phyloP scores from a whole-genome alignment of 2,797 vertebrate genomes.

The Myotis daubentonii region DNA sequence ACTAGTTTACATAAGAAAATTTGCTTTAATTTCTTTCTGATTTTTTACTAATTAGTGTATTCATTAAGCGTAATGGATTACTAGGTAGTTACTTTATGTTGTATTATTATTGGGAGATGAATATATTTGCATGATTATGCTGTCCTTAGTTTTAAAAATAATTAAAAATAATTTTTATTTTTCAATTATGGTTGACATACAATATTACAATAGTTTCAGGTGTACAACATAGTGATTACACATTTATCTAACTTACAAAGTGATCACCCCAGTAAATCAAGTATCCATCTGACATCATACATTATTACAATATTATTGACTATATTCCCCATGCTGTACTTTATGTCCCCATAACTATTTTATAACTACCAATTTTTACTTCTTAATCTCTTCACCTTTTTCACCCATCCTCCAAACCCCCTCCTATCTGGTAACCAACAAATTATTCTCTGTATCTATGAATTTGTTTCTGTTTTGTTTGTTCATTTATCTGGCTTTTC shows the following conservation, averaged over 20 bases:
- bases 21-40: constrained; percentile 19
- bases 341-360: not conserved
- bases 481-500: not conserved
- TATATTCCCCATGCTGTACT: not conserved
- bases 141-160: not conserved
- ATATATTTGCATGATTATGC: not conserved
- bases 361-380: not conserved
- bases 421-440: not conserved
- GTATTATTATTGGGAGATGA: constrained; percentile 6
- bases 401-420: not conserved
- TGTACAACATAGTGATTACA: not conserved
- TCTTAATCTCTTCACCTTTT: not conserved
- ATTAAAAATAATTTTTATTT: not conserved
- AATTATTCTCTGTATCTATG: not conserved
- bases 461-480: not conserved
- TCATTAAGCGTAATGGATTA: not conserved
- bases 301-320: not conserved
- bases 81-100: not conserved
- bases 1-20: not conserved
- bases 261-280: not conserved
- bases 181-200: not conserved
- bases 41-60: not conserved
- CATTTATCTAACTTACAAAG: not conserved
- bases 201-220: not conserved
- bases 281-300: not conserved